Conservation (phyloP, 2,113 vertebrate species). For the Sylvietta virens region DNA sequence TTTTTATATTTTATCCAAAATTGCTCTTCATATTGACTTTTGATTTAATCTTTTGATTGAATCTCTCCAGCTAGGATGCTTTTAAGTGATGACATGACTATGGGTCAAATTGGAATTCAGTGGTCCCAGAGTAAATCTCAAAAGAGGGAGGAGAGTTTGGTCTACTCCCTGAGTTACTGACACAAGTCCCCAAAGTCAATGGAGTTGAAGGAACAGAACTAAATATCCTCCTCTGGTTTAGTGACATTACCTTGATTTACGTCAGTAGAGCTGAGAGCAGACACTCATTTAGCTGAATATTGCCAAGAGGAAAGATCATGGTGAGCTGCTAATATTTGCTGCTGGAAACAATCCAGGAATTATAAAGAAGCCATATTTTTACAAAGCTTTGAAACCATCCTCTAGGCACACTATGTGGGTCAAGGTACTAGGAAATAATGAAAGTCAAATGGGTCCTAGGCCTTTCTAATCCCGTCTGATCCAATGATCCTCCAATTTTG, state of each 20-base stretch:
- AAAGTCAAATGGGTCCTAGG: neutral
- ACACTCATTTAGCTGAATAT: neutral
- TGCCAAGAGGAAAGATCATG: neutral
- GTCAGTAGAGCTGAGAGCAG: neutral
- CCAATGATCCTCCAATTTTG: neutral
- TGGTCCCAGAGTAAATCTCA: neutral
- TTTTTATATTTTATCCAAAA: neutral
- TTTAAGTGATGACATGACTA: neutral
- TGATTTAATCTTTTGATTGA: neutral
- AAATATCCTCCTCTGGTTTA: neutral
- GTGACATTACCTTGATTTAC: neutral
- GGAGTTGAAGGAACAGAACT: neutral
- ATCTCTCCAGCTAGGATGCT: neutral
- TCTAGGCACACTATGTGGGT: neutral
- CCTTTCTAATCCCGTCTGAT: slow-evolving; percentile 10
- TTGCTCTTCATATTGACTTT: neutral
- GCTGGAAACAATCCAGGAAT: neutral
- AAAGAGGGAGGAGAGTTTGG: neutral
- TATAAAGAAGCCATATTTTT: neutral
- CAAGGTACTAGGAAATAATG: neutral
- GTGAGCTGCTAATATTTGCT: neutral
- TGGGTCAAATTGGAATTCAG: neutral
- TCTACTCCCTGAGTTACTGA: neutral
- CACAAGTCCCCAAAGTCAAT: neutral
- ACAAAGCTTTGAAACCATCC: neutral